Evolutionary conservation across 2,888 invertebrate genomes (phyloP), one percentile per base, ranked within the genome.

Genomic region (Pyrrhosoma nymphula): DNA sequence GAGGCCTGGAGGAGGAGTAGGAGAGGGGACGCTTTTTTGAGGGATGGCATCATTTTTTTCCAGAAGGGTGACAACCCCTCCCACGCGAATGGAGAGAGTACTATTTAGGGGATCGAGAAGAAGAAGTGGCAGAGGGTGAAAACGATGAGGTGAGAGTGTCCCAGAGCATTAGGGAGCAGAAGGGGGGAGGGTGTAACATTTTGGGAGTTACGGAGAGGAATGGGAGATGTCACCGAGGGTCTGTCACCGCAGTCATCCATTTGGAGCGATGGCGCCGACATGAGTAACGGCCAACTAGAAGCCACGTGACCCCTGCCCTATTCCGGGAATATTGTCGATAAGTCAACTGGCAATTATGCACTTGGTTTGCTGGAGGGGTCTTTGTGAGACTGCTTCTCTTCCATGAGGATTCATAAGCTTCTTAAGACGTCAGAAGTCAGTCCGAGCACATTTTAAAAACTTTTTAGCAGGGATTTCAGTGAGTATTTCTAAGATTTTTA

Each of bases 341-440:
- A 82, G 82, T 82, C 82, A 82, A 16, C 82, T 82, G 82, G 82
- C 82, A 82, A 82, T 82, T 82, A 82, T 82, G 82, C 82, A 6
- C 82, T 8, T 1, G 82, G 82, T 26, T n/a, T n/a, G 23, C 69
- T n/a, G 35, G 82, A 82, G 82, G 82, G 10, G 3, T 1, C 0
- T n/a, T 12, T 69, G 69, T 69, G 26, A 35, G 30, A 82, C 16
- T 82, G 0, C 35, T n/a, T 35, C 82, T 16, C 30, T 35, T 18
- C 82, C 30, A 30, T 35, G 82, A 35, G 26, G 30, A 14, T 26
- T 35, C 82, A 30, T 16, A 35, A 82, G 82, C 8, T 30, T 8
- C 16, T 14, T 1, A 82, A 12, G 12, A 82, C 12, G 82, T 35
- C 82, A 30, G 82, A 30, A 35, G 35, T 35, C 82, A 82, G 35